A percentile compares a stretch with the other conserved stretches of the same genome.
Evolutionary conservation across 2,797 vertebrate genomes (phyloP).

Genomic region (Leuciscus waleckii): DNA sequence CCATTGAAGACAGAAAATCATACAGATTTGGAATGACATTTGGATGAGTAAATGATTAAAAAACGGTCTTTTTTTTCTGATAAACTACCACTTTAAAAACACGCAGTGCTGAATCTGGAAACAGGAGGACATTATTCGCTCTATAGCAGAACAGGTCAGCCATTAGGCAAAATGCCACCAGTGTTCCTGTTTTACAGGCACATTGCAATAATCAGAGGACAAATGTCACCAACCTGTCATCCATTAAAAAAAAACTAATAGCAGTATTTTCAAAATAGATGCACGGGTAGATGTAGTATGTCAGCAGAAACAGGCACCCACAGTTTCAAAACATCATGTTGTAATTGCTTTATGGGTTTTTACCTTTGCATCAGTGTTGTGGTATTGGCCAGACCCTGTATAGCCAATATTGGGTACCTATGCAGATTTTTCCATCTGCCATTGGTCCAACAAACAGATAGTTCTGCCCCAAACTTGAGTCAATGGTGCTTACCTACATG

Average conservation of each 20-base stretch:
- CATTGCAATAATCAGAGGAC: neutral
- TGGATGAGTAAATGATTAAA: too few species aligned
- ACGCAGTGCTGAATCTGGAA: constrained; percentile 8
- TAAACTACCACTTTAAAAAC: neutral
- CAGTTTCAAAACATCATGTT: neutral
- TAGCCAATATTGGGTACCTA: neutral
- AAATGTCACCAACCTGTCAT: neutral
- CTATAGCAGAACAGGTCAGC: neutral
- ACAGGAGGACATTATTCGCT: neutral
- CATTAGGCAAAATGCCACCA: constrained; percentile 11
- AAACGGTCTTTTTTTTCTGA: neutral
- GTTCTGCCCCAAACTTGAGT: neutral
- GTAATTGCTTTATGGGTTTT: neutral
- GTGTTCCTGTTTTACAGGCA: neutral
- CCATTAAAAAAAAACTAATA: neutral
- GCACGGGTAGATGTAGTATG: neutral
- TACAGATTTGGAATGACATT: neutral
- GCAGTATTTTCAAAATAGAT: constrained; percentile 30
- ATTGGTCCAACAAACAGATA: neutral
- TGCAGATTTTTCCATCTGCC: neutral
- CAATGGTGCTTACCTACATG: neutral
- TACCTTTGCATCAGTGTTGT: neutral
- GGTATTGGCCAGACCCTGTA: neutral
- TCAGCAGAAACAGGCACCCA: neutral
- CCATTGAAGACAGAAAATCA: neutral